Evolutionary conservation across 2,888 invertebrate species (phyloP).

Genomic region (Tipula confusa): DNA sequence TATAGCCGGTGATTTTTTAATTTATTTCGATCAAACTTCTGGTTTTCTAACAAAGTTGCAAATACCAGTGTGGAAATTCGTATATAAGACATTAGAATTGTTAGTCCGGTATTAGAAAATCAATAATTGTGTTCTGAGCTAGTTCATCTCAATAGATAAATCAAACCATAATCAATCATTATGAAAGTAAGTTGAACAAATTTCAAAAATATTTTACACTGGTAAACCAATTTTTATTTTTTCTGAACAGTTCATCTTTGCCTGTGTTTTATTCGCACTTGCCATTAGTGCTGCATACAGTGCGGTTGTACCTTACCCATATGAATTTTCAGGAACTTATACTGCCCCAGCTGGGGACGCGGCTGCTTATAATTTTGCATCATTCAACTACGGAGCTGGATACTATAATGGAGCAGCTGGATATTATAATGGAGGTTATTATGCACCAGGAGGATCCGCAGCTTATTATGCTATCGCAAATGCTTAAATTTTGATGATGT

Average conservation of each 20-base stretch:
- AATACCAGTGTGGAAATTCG: not conserved
- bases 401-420: not conserved
- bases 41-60: not conserved
- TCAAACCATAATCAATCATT: not conserved
- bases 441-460: not conserved
- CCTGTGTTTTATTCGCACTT: not conserved
- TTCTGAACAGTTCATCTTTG: not conserved
- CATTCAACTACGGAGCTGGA: not conserved
- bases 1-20: no score
- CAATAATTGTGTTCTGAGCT: not conserved
- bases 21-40: not conserved
- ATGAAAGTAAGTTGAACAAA: not conserved
- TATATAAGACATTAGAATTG: not conserved
- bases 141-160: not conserved
- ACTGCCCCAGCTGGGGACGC: not conserved
- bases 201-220: no score
- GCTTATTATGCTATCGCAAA: no score
- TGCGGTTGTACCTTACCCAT: not conserved
- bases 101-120: not conserved
- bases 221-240: no score
- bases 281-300: not conserved
- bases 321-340: not conserved
- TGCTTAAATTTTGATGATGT: no score
- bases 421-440: not conserved
- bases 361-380: not conserved